Conservation (phyloP, 2,113 vertebrate genomes). For the Tor tambroides region DNA sequence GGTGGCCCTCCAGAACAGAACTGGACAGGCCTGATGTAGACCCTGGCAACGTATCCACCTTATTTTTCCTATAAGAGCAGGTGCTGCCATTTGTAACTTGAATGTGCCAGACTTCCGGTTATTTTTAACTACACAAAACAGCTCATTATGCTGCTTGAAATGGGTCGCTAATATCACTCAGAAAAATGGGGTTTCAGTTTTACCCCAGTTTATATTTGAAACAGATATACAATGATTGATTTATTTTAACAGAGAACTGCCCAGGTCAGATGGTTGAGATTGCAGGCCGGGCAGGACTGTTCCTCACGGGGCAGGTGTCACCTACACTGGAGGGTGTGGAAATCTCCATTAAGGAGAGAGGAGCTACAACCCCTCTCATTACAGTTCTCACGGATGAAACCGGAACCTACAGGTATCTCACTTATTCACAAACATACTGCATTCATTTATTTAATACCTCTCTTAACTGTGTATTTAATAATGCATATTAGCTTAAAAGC, state of each 20-base stretch:
- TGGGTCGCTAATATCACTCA: too few relatives aligned
- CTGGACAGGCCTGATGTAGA: too few relatives aligned
- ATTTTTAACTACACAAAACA: too few relatives aligned
- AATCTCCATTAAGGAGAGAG: conserved; percentile 90
- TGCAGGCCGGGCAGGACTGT: conserved; percentile 89
- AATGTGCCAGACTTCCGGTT: too few relatives aligned
- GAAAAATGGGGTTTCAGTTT: neutral
- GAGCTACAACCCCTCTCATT: conserved; percentile 79
- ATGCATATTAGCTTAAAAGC: neutral
- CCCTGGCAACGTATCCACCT: neutral
- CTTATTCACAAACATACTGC: neutral
- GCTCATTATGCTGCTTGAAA: too few relatives aligned
- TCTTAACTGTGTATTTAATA: neutral
- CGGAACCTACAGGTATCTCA: conserved; percentile 89
- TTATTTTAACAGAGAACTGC: conserved; percentile 83
- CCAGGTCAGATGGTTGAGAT: conserved; percentile 94
- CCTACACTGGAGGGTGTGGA: conserved; percentile 91
- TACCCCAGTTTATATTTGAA: neutral
- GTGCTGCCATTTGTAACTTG: too few relatives aligned
- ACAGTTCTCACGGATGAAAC: conserved; percentile 87
- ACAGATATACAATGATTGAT: neutral
- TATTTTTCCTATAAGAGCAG: too few relatives aligned
- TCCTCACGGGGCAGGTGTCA: conserved; percentile 88
- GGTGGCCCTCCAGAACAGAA: neutral
- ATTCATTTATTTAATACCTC: neutral